Evolutionary conservation across 2,888 invertebrate genomes (phyloP).

Genomic region (Allacma fusca): DNA sequence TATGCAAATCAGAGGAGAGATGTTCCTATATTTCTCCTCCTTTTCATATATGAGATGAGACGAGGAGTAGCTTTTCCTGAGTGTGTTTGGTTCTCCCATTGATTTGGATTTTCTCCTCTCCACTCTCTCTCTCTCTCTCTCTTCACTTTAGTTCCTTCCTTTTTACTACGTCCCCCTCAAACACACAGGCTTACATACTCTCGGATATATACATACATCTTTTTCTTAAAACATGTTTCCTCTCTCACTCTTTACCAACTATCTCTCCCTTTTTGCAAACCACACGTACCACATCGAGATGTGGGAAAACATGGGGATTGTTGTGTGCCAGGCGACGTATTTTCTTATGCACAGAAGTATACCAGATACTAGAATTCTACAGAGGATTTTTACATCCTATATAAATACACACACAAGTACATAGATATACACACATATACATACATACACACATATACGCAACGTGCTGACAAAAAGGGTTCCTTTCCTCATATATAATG

Average conservation of each 20-base stretch:
- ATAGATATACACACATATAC: no score
- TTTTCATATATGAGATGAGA: slow-evolving; percentile 24
- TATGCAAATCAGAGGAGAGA: slow-evolving; percentile 58
- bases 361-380: no score
- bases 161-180: background rate
- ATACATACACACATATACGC: no score
- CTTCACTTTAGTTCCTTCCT: slow-evolving; percentile 20
- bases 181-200: background rate
- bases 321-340: background rate
- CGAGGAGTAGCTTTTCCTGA: slow-evolving; percentile 7
- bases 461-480: no score
- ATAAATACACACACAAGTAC: no score
- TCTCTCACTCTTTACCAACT: no score
- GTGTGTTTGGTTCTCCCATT: slow-evolving; percentile 22
- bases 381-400: no score
- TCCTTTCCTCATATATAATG: no score
- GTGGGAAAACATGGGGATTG: no score
- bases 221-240: slow-evolving; percentile 7
- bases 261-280: background rate
- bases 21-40: slow-evolving; percentile 42
- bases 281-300: no score
- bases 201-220: background rate
- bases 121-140: no score
- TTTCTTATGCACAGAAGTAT: no score
- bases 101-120: slow-evolving; percentile 28